Evolutionary conservation across 92 coral and sea anemone genomes (phyloP).

Genomic region (Blastomussa wellsi): DNA sequence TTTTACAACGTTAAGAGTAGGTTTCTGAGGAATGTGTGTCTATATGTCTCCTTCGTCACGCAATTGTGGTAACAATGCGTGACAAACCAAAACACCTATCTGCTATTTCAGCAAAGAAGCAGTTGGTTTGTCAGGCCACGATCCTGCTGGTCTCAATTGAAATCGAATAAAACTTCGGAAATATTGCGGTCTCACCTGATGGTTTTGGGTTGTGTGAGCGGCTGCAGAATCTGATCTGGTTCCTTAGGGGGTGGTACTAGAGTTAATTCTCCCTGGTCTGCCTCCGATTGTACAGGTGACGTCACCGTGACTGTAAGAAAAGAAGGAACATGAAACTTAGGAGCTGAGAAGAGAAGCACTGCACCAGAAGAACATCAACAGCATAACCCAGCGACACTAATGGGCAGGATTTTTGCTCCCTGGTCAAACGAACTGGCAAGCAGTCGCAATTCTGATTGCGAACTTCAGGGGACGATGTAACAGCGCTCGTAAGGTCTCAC

Average conservation of each 20-base stretch:
- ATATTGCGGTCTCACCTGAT: conserved; percentile 63
- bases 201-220: conserved; percentile 80
- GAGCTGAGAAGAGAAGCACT: not conserved
- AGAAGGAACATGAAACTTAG: not conserved
- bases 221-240: conserved; percentile 86
- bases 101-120: no score
- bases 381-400: not conserved
- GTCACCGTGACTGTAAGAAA: conserved; percentile 67
- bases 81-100: not conserved
- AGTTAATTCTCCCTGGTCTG: conserved; percentile 89
- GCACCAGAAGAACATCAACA: not conserved
- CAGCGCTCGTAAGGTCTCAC: no score
- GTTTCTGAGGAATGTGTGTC: not conserved
- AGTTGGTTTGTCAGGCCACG: no score
- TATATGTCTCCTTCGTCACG: not conserved
- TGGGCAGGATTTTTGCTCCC: not conserved
- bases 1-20: not conserved
- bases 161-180: not conserved
- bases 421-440: not conserved
- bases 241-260: conserved; percentile 94
- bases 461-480: no score
- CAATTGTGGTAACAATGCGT: not conserved
- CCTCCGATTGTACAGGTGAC: conserved; percentile 84
- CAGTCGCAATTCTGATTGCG: no score
- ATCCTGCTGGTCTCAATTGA: not conserved